Evolutionary conservation across 2,888 invertebrate genomes (phyloP), one percentile per base, ranked within the genome.

Genomic region (Diadegma fenestrale): DNA sequence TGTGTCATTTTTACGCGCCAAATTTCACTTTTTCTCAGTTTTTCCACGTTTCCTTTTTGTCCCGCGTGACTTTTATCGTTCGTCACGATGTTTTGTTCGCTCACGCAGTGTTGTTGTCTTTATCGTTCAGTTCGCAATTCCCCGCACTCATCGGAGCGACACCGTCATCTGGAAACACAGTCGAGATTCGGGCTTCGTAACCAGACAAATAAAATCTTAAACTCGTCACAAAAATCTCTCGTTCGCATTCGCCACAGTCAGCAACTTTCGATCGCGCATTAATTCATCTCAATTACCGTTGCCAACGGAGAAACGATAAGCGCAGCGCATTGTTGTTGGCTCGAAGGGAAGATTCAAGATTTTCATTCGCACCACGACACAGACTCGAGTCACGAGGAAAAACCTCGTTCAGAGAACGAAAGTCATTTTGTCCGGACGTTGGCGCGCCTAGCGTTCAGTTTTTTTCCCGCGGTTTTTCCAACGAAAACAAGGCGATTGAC

Each of bases 1-100:
- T 93, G 92, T 88, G 92, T 92, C 93, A 93, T 92, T 87, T 87
- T 91, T 63, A 78, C 63, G 80, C n/a, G n/a, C n/a, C n/a, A 8
- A 1, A 10, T 30, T 68, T 26, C 43, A 43, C 10, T 37, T 51
- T 72, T 41, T 12, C 26, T 63, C 54, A 68, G 37, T 73, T 51
- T 76, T 33, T 58, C 63, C 8, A 19, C 45, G 45, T 41, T 58
- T 37, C 43, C 48, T 61, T 45, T 76, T 19, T 64, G 45, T 41
- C 19, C 22, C 73, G 22, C n/a, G 22, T 30, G 58, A 22, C 4
- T 33, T 45, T 48, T 30, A 19, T 68, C 45, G 61, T 45, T 37
- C 71, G 37, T 69, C 26, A 48, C 75, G 10, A 41, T 19, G 14
- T 78, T 69, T 76, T 72, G 45, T 37, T 69, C 43, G 51, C 33